Evolutionary conservation across 2,113 vertebrate species (phyloP).

Genomic region (Protobothrops flavoviridis): DNA sequence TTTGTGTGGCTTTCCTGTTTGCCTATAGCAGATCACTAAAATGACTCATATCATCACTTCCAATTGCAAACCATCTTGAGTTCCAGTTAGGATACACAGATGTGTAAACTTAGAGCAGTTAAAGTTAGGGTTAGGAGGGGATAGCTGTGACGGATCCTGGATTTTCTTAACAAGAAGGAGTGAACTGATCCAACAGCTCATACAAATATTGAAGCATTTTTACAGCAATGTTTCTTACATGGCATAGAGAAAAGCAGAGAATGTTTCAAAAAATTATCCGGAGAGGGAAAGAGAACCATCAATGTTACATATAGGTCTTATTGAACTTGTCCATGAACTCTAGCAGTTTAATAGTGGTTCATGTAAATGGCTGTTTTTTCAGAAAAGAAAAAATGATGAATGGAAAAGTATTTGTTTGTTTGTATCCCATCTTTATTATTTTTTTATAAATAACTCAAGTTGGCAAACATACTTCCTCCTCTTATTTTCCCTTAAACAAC

Average conservation of each 20-base stretch:
- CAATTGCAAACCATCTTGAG: background rate
- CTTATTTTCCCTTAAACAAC: background rate
- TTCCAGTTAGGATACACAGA: background rate
- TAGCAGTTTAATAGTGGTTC: background rate
- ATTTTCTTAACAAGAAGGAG: background rate
- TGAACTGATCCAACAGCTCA: background rate
- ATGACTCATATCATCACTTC: background rate
- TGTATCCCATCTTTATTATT: background rate
- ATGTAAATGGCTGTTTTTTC: background rate
- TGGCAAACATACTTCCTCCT: background rate
- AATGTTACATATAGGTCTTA: background rate
- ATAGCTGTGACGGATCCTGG: background rate
- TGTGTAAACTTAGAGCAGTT: background rate
- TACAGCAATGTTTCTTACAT: background rate
- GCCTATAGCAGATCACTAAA: constrained; percentile 19
- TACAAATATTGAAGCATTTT: background rate
- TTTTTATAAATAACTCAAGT: background rate
- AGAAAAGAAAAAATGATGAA: background rate
- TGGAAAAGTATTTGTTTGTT: background rate
- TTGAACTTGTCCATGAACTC: background rate
- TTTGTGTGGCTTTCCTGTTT: constrained; percentile 17
- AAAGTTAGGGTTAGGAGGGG: constrained; percentile 23
- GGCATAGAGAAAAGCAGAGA: background rate
- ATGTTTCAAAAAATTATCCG: background rate
- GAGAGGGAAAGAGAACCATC: background rate